Percentiles rank a stretch among this genome's conserved stretches.
phyloP scores from a whole-genome alignment of 2,888 invertebrate species.

The Embidobia sp. region DNA sequence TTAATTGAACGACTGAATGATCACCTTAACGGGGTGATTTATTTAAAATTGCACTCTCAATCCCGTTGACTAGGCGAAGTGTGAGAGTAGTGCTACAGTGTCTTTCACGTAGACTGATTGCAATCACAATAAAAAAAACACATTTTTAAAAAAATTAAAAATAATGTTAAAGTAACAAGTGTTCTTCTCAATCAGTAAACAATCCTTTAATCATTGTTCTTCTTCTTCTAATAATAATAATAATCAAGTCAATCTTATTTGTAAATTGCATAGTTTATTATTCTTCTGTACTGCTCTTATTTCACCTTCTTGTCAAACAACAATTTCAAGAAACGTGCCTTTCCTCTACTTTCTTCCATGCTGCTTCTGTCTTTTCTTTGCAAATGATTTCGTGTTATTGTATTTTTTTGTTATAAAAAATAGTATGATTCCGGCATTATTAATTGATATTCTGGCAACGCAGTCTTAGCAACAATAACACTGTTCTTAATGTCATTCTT shows the following conservation, averaged over 20 bases:
- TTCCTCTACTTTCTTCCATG: no score
- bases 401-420: conserved; percentile 51
- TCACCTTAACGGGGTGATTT: conserved; percentile 53
- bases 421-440: conserved; percentile 36
- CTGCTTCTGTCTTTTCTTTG: conserved; percentile 9
- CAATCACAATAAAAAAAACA: conserved; percentile 44
- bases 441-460: conserved; percentile 48
- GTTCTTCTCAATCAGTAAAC: no score
- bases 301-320: conserved; percentile 6
- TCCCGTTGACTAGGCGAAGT: conserved; percentile 77
- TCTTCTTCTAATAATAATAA: no score
- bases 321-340: conserved; percentile 11
- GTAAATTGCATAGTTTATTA: conserved; percentile 34
- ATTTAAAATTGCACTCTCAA: conserved; percentile 70
- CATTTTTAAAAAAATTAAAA: conserved; percentile 65
- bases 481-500: conserved; percentile 39
- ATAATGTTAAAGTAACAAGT: no score
- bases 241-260: conserved; percentile 29
- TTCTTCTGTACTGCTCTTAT: neutral
- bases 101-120: conserved; percentile 62
- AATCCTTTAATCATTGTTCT: no score
- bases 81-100: conserved; percentile 67
- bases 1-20: no score
- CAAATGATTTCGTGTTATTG: conserved; percentile 23
- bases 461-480: conserved; percentile 21